Evolutionary conservation across 2,888 invertebrate species (phyloP), one percentile per base, ranked within the genome.

Genomic region (Protonemura montana): DNA sequence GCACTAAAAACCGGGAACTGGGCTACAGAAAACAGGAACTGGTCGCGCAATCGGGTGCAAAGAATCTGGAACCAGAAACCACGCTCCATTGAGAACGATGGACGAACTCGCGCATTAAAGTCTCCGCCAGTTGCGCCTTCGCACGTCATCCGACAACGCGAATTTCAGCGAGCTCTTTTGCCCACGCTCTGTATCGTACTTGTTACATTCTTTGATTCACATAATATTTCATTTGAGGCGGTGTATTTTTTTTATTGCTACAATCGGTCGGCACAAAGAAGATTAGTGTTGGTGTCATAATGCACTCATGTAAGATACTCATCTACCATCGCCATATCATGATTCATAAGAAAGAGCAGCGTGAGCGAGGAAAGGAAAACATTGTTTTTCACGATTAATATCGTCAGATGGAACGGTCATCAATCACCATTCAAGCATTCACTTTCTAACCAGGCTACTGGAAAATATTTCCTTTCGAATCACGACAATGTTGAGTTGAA

Each of bases 401-500:
- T 59, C 59, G 21, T 21, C 16, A 59, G 59, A 59, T 59, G 59
- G 59, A 59, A 59, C 59, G 59, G 59, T 59, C 59, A 59, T 59
- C 59, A 59, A 59, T 59, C 59, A 59, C 59, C 13, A 59, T 59
- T 10, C 3, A 59, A 59, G 59, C 59, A 59, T 59, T 59, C 59
- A 59, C 59, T 59, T 59, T 59, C 59, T 59, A 59, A 59, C 59
- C 59, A 59, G 13, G 59, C 59, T 59, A 59, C 59, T 59, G 59
- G 21, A 21, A 59, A 59, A 59, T 59, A 59, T 59, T 21, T 59
- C 59, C 21, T 21, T 21, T 16, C 59, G 59, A 59, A 59, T 59
- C 59, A 59, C 59, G 59, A 59, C 59, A 59, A 29, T 81, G 81
- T 30, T 28, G 27, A n/a, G 80, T 80, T 80, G 13, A 80, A 26